Base-by-base conservation (phyloP, 2,888 invertebrate species). In the Meganola albula region DNA sequence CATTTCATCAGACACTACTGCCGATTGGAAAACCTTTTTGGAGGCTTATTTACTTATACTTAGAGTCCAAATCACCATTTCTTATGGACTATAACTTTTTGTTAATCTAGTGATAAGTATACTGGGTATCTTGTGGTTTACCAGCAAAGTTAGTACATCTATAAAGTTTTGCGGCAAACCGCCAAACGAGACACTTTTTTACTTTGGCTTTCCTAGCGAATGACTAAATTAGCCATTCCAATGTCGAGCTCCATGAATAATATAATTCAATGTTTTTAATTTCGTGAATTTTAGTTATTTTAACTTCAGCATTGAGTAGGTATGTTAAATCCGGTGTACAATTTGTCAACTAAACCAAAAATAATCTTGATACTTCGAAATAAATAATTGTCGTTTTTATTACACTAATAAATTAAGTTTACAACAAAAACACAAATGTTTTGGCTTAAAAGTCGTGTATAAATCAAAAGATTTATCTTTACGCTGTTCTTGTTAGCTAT, bases 361-460 rank as follows among this genome's bases (percentile, higher is more conserved):
- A 45, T 45, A 44, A 37, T 53, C 40, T 37, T 32, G 40, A 50
- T 44, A 49, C 45, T 56, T 48, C 53, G 28, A 44, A 44, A 57
- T 53, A 55, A 56, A 55, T 66, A 63, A 56, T 57, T 70, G 68
- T 63, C 70, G 63, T 62, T 67, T 79, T 80, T 78, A 80, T 75
- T 64, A 59, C 48, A 37, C 50, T 54, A 60, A 75, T 78, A 80
- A 80, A 78, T 82, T 57, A 55, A 56, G 51, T 64, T 69, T 58
- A 70, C 62, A 65, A 70, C 65, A 71, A 72, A 72, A 71, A 67
- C 60, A 53, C 43, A 48, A 67, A 71, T 79, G 71, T 79, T 84
- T 78, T 79, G 77, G 71, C 68, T 74, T 53, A 57, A 66, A 65
- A 61, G 77, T 82, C 79, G 76, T 68, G 72, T 68, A 79, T 78